Conservation (phyloP, 2,888 invertebrate genomes). For the Sinopyrophorus schimmeli region DNA sequence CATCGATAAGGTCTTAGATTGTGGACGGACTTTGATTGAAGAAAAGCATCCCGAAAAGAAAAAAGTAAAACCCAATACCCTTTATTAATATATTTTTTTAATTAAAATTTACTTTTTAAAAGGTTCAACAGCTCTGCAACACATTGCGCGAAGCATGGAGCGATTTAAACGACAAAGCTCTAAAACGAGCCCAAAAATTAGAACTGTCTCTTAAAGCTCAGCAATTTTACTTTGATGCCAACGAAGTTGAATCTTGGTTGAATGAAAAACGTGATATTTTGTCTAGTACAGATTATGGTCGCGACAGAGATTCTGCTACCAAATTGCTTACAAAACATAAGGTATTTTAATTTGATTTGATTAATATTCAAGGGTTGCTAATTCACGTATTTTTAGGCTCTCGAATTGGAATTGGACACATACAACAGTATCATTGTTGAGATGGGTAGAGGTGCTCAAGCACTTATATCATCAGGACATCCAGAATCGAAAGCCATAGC, state of each 20-base stretch:
- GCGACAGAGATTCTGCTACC: conserved; percentile 87
- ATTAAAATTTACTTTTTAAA: conserved; percentile 22
- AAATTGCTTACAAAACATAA: conserved; percentile 94
- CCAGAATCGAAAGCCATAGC: conserved; percentile 82
- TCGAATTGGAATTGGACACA: conserved; percentile 88
- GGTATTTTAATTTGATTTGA: conserved; percentile 54
- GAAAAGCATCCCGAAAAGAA: conserved; percentile 79
- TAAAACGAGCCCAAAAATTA: conserved; percentile 73
- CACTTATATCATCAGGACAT: conserved; percentile 80
- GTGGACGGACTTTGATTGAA: conserved; percentile 74
- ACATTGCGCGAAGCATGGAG: conserved; percentile 75
- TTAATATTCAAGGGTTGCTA: conserved; percentile 1
- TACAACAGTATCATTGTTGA: conserved; percentile 90
- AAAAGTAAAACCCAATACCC: too few relatives aligned
- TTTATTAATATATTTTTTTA: too few relatives aligned
- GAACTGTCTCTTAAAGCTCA: conserved; percentile 88
- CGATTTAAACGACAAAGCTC: conserved; percentile 70
- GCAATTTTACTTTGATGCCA: conserved; percentile 88
- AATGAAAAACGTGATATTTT: conserved; percentile 83
- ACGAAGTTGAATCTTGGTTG: conserved; percentile 92
- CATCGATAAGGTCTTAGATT: conserved; percentile 79
- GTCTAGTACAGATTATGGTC: conserved; percentile 83
- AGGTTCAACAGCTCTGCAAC: conserved; percentile 76
- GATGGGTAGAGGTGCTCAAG: conserved; percentile 85
- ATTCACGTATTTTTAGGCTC: conserved; percentile 61